Base-by-base conservation (phyloP, 2,888 invertebrate genomes). In the Cepaea hortensis region DNA sequence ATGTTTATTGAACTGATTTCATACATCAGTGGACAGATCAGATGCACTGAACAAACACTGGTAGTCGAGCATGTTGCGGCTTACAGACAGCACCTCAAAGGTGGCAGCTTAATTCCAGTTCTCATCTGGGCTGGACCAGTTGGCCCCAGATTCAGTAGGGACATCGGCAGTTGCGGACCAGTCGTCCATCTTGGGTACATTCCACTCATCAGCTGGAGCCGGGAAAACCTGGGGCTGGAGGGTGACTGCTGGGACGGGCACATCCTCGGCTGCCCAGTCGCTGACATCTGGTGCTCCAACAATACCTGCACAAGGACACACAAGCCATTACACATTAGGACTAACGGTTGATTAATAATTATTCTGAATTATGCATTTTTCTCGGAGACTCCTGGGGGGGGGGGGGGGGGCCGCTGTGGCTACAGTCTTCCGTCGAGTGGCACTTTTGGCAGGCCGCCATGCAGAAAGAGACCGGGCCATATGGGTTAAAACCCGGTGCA, bases 201-300 rank as follows among this genome's bases (percentile, higher is more conserved):
- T 82, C 90, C 90, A 90, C 55, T 88, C 89, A 73, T 88, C 84
- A 18, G 88, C 79, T 23, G 89, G 85, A 15, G 88, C 80, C 79
- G 88, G 88, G 48, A 87, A 46, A 68, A 84, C 65, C 15, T 68
- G 70, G 18, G 84, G 20, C 13, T 82, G 76, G 9, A 77, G 79
- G 4, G n/a, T 55, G 46, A 90, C 90, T 48, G 89, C 89, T 55
- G 90, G 87, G 3, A 90, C 88, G 3, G 90, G 88, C 6, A 92
- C 88, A 76, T 93, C 93, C 80, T 93, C 93, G 23, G 91, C 88
- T 48, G 93, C 93, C 94, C 94, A 94, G 90, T 94, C 93, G 85
- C 90, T 90, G 15, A 93, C 93, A 83, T 92, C 92, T 76, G 90
- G 81, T 72, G 81, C 62, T 80, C 88, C 48, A 81, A 87, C 81